phyloP scores from a whole-genome alignment of 2,113 vertebrate species.

The Heptranchias perlo region DNA sequence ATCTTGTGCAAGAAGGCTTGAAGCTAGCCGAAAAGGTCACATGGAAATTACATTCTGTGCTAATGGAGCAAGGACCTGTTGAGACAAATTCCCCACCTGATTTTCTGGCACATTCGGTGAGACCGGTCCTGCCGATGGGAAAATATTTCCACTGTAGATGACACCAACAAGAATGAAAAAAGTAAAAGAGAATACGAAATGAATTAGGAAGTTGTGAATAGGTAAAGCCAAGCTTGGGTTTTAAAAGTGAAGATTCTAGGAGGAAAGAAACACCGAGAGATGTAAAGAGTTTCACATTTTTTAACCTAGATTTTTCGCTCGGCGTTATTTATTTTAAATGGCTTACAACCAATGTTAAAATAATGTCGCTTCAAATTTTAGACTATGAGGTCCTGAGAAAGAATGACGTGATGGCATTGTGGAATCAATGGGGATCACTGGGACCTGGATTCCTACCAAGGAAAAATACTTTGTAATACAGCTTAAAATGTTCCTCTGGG shows the following conservation, averaged over 20 bases:
- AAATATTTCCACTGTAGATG: not conserved
- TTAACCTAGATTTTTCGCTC: not conserved
- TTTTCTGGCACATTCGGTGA: not conserved
- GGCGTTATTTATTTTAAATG: not conserved
- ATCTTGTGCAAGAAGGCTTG: not conserved
- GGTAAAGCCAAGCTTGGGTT: not conserved
- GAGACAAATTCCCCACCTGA: not conserved
- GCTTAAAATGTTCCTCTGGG: not conserved
- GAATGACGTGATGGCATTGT: not conserved
- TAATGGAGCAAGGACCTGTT: not conserved
- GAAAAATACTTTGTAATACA: not conserved
- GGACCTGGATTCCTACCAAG: slow-evolving; percentile 11
- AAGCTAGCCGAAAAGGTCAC: not conserved
- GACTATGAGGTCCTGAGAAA: slow-evolving; percentile 15
- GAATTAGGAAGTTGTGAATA: not conserved
- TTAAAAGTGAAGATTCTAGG: not conserved
- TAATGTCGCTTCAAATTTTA: not conserved
- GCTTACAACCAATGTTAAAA: not conserved
- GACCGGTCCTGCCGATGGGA: not conserved
- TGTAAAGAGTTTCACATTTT: not conserved
- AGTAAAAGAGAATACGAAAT: not conserved
- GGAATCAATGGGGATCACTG: not conserved
- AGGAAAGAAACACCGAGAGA: not conserved
- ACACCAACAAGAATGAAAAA: not conserved
- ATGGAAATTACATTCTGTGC: not conserved